These are phyloP conservation scores for Anorthoa munda DNA, from an alignment of 2,888 invertebrate species.

Conservation along the genomic window DNA sequence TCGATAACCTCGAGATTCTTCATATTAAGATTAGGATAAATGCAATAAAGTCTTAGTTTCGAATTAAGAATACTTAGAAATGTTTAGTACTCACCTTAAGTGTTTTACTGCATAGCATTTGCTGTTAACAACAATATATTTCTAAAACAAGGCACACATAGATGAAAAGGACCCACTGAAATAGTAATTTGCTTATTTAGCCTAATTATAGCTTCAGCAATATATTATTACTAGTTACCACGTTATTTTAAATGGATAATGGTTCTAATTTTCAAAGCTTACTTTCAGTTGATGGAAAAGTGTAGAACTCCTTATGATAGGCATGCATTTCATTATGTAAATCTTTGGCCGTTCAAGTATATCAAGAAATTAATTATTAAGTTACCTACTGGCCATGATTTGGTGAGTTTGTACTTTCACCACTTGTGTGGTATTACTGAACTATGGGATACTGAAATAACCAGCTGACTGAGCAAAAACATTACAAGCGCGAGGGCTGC, in stretches of 20 bases:
- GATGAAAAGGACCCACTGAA: conserved; percentile 29
- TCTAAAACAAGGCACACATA: conserved; percentile 19
- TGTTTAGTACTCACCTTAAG: conserved; percentile 52
- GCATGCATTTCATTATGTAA: conserved; percentile 42
- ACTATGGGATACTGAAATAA: conserved; percentile 33
- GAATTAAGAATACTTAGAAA: conserved; percentile 52
- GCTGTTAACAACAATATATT: conserved; percentile 29
- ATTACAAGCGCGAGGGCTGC: conserved; percentile 28
- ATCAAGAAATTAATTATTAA: conserved; percentile 31
- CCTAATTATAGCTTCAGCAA: conserved; percentile 4
- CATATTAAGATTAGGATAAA: conserved; percentile 57
- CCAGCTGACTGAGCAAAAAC: conserved; percentile 56
- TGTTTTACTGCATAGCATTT: conserved; percentile 23
- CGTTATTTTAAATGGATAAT: not conserved
- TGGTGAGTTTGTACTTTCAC: conserved; percentile 63
- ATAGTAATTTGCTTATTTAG: conserved; percentile 1
- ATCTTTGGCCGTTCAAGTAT: conserved; percentile 60
- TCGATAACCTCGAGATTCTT: conserved; percentile 35
- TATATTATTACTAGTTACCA: conserved; percentile 2
- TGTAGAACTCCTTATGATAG: conserved; percentile 23
- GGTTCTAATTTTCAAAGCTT: not conserved
- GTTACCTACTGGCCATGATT: conserved; percentile 60
- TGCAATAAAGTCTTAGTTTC: conserved; percentile 62
- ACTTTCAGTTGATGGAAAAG: not conserved
- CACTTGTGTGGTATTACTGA: conserved; percentile 12